These are phyloP conservation scores for Drosophila sp. DNA, from an alignment of 1,140 invertebrate genomes.

Conservation along the genomic window DNA sequence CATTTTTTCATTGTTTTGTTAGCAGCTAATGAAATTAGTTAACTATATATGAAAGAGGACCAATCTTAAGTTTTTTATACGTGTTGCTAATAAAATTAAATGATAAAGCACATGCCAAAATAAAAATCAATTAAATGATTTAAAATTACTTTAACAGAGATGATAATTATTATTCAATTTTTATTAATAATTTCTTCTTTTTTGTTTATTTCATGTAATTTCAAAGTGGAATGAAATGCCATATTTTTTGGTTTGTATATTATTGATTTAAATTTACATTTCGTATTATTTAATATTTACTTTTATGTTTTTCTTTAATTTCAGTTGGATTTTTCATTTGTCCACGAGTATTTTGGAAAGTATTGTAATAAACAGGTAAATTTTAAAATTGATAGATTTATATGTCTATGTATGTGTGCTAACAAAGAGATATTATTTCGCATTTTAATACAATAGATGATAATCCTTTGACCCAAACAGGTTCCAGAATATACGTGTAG, in stretches of 20 bases:
- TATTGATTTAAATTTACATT: background rate
- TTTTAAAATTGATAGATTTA: constrained; percentile 22
- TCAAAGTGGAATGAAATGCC: background rate
- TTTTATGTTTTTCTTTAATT: constrained; percentile 28
- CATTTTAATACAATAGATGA: constrained; percentile 40
- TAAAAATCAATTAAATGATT: constrained; percentile 7
- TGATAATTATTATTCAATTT: background rate
- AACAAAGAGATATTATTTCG: constrained; percentile 34
- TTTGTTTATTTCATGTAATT: constrained; percentile 26
- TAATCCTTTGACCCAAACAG: constrained; percentile 76
- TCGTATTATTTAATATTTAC: constrained; percentile 22
- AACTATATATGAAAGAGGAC: constrained; percentile 33
- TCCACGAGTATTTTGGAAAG: background rate
- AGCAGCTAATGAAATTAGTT: constrained; percentile 18
- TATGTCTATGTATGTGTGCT: constrained; percentile 5
- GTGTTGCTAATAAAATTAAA: constrained; percentile 62
- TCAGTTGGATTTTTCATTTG: constrained; percentile 27
- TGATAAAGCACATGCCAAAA: constrained; percentile 35
- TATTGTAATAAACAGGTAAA: constrained; percentile 23
- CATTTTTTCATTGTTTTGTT: constrained; percentile 27
- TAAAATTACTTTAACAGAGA: background rate
- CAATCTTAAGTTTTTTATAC: constrained; percentile 73
- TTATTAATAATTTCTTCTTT: constrained; percentile 12
- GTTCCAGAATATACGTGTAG: constrained; percentile 32
- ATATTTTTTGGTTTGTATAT: constrained; percentile 8